These are phyloP conservation scores for Calliphora vicina DNA, from an alignment of 1,140 invertebrate species.

Conservation along the genomic window DNA sequence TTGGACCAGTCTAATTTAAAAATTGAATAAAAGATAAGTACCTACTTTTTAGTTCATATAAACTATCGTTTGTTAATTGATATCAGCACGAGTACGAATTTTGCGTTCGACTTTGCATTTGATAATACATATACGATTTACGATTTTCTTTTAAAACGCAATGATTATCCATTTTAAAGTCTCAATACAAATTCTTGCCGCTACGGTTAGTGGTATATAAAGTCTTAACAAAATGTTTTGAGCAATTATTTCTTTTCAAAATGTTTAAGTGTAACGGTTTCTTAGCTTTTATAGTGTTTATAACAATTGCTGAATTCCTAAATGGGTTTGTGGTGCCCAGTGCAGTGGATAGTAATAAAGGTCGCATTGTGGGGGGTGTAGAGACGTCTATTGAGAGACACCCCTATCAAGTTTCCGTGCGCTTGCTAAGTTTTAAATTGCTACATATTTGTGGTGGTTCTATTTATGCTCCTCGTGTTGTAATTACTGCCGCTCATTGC, in stretches of 20 bases:
- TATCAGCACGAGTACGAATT: too few species aligned
- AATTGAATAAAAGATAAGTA: too few species aligned
- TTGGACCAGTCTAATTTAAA: too few species aligned
- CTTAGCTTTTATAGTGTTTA: not conserved
- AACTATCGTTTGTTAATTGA: too few species aligned
- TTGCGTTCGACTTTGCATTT: not conserved
- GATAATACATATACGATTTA: not conserved
- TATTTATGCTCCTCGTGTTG: constrained; percentile 65
- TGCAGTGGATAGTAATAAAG: not conserved
- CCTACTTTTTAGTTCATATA: too few species aligned
- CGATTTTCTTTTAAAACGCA: not conserved
- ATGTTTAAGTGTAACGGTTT: not conserved
- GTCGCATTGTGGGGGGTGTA: constrained; percentile 58
- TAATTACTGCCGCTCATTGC: constrained; percentile 70
- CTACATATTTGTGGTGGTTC: constrained; percentile 64
- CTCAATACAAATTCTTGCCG: not conserved
- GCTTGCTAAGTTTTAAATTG: constrained; percentile 40
- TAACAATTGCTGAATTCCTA: not conserved
- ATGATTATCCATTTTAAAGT: not conserved
- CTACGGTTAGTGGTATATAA: not conserved
- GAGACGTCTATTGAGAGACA: constrained; percentile 44
- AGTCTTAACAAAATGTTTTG: not conserved
- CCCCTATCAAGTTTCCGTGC: constrained; percentile 58
- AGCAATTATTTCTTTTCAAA: not conserved
- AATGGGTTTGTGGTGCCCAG: not conserved